A percentile compares a stretch with the other conserved stretches of the same genome.
These are phyloP conservation scores for Sebastes trivittatus DNA, from an alignment of 2,797 vertebrate genomes.

Conservation along the genomic window DNA sequence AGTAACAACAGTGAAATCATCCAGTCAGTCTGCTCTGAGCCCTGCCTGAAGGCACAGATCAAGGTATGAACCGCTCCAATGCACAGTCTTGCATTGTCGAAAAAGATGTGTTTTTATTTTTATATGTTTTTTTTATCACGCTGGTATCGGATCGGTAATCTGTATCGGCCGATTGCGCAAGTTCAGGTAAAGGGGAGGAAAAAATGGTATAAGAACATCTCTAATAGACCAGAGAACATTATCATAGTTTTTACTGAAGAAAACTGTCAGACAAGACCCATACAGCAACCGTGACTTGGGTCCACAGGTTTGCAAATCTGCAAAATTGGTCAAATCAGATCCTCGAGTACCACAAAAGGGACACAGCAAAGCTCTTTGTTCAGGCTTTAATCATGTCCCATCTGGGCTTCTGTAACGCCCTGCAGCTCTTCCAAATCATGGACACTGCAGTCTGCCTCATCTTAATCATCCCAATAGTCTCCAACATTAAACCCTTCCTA, in stretches of 20 bases:
- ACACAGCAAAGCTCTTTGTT: conserved; percentile 41
- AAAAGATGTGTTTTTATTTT: not conserved
- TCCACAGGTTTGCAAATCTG: conserved; percentile 31
- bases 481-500: conserved; percentile 22
- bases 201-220: not conserved
- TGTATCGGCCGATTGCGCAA: not conserved
- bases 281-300: conserved; percentile 19
- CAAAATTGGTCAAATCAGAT: conserved; percentile 27
- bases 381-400: conserved; percentile 56
- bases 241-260: not conserved
- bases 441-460: conserved; percentile 22
- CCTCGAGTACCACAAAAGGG: conserved; percentile 15
- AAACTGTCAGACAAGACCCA: conserved; percentile 34
- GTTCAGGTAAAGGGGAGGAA: not conserved
- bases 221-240: not conserved
- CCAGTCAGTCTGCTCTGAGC: conserved; percentile 95
- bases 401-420: conserved; percentile 35
- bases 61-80: conserved; percentile 83
- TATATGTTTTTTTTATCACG: not conserved
- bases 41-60: conserved; percentile 96
- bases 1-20: conserved; percentile 89
- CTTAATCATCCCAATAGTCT: conserved; percentile 22
- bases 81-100: not conserved
- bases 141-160: not conserved
- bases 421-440: conserved; percentile 14